Conservation (phyloP, 2,888 invertebrate genomes). For the Cremastinae sp. region DNA sequence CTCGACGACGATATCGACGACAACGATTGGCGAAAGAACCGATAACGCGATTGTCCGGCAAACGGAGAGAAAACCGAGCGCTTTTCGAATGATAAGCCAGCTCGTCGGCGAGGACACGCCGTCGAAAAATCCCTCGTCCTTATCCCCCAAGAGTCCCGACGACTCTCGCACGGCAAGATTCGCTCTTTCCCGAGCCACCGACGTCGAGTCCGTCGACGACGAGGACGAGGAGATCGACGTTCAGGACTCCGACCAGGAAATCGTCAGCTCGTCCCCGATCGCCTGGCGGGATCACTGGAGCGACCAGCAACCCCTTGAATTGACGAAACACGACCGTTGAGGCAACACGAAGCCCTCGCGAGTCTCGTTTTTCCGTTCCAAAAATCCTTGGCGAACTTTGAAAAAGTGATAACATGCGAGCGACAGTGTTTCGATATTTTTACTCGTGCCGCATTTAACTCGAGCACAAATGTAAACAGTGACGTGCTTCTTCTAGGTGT, state of each 20-base stretch:
- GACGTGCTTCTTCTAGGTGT: too few relatives aligned
- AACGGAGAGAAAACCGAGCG: conserved; percentile 75
- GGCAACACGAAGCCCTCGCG: too few relatives aligned
- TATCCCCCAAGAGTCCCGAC: conserved; percentile 60
- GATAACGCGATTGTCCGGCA: conserved; percentile 49
- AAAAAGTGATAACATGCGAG: too few relatives aligned
- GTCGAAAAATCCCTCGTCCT: conserved; percentile 69
- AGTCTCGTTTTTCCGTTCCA: background rate
- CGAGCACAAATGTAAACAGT: background rate
- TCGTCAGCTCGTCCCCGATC: conserved; percentile 79
- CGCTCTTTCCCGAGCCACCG: conserved; percentile 62
- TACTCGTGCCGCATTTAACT: too few relatives aligned
- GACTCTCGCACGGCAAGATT: conserved; percentile 49
- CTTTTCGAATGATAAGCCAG: conserved; percentile 79
- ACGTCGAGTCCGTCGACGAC: conserved; percentile 68
- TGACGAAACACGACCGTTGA: conserved; percentile 88
- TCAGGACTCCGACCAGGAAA: conserved; percentile 88
- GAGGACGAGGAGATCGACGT: conserved; percentile 92
- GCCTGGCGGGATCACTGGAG: conserved; percentile 78
- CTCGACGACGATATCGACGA: conserved; percentile 76
- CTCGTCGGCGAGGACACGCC: conserved; percentile 74
- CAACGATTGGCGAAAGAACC: conserved; percentile 59
- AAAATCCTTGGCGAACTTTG: background rate
- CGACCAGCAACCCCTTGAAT: conserved; percentile 85
- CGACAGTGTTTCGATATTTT: too few relatives aligned